Base-by-base conservation (phyloP, 2,797 vertebrate species). In the Pipistrellus kuhlii region DNA sequence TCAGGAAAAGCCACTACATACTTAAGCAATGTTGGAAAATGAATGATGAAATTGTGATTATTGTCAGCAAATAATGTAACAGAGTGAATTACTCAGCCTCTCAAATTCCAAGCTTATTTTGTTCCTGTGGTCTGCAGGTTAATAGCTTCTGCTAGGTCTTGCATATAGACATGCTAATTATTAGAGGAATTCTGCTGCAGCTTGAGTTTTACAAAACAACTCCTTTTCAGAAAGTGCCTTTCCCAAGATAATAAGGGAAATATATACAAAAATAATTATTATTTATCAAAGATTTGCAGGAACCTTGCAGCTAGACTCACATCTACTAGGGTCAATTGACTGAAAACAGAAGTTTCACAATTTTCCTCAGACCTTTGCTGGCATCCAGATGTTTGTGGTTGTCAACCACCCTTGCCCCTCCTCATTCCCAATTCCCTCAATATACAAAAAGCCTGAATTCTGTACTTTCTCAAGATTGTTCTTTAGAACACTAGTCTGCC, bases 21-120 rank as follows among this genome's bases (percentile, higher is more conserved):
- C 35, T 90, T 94, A 86, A 30, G 6, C 5, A 91, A 27, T 72
- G 55, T 82, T 93, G 69, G 35, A 91, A 82, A 69, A 53, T 18
- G 4, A 53, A 30, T 62, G n/a, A 59, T 77, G 35, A 84, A 94
- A 81, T 51, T 73, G 25, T 35, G 55, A 82, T 91, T 83, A 69
- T 41, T 68, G 8, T 44, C 64, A 85, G n/a, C 7, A 92, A 53
- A 85, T 75, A 53, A 77, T 77, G 48, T 53, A 53, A 35, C 20
- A 77, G n/a, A 77, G n/a, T 77, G 20, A 77, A 53, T 53, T 53
- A 10, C 48, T 77, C 48, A 53, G n/a, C 75, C 48, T 53, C 75
- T 77, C n/a, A 23, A 12, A 77, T 20, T 77, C 30, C 3, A 77
- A 53, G 75, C 20, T 48, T 53, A 21, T 32, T 53, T 77, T 23